phyloP scores from a whole-genome alignment of 2,888 invertebrate genomes.

The Sphaerophoria taeniata region DNA sequence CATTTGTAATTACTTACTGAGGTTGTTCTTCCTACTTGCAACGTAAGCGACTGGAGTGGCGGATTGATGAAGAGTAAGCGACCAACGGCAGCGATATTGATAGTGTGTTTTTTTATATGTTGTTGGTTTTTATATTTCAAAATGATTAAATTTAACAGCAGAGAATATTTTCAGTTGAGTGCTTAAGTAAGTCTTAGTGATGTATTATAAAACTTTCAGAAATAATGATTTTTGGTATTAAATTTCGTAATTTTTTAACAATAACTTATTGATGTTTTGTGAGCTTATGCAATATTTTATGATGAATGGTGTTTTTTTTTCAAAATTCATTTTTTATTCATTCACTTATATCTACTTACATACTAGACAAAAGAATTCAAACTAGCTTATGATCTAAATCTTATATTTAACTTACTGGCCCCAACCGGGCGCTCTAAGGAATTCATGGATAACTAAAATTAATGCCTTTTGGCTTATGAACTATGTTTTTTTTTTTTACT shows the following conservation, averaged over 20 bases:
- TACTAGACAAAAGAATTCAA: too few species aligned
- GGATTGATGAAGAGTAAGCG: slow-evolving; percentile 6
- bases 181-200: slow-evolving; percentile 27
- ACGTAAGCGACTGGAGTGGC: not conserved
- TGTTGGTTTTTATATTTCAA: slow-evolving; percentile 22
- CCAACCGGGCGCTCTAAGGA: too few species aligned
- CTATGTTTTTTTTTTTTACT: too few species aligned
- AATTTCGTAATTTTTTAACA: slow-evolving; percentile 5
- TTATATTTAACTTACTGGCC: too few species aligned
- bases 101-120: not conserved
- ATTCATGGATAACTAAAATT: too few species aligned
- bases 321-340: too few species aligned
- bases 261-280: not conserved
- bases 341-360: too few species aligned
- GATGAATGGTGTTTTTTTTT: too few species aligned
- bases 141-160: not conserved
- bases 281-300: not conserved
- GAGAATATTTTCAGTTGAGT: too few species aligned
- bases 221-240: not conserved
- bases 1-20: slow-evolving; percentile 61
- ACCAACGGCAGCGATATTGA: not conserved
- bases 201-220: not conserved
- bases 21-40: slow-evolving; percentile 24
- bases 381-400: too few species aligned
- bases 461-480: too few species aligned